phyloP scores from a whole-genome alignment of 2,888 invertebrate species.

The Choreutis nemorana region DNA sequence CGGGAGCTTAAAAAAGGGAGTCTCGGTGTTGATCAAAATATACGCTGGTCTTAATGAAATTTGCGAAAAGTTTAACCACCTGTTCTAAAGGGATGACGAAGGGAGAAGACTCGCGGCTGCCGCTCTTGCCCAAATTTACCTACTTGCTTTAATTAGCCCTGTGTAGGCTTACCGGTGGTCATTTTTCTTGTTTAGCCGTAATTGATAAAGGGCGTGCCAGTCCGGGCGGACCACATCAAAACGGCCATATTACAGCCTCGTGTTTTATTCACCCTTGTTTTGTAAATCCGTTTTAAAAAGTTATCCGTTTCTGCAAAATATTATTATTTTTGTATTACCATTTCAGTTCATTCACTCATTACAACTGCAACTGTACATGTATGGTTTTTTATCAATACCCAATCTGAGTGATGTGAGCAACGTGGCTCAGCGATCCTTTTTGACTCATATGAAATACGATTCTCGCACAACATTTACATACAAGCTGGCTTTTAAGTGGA shows the following conservation, averaged over 20 bases:
- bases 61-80: conserved; percentile 51
- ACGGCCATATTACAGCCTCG: conserved; percentile 20
- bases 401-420: too few species aligned
- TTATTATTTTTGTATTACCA: too few species aligned
- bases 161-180: conserved; percentile 51
- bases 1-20: conserved; percentile 24
- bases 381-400: too few species aligned
- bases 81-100: conserved; percentile 29
- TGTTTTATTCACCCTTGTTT: conserved; percentile 14
- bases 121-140: conserved; percentile 45
- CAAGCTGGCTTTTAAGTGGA: conserved; percentile 52
- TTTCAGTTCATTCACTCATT: too few species aligned
- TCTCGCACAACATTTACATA: conserved; percentile 29
- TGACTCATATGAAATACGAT: not conserved
- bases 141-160: conserved; percentile 60
- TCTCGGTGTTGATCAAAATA: conserved; percentile 42
- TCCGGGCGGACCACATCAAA: conserved; percentile 28
- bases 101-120: conserved; percentile 22
- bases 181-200: conserved; percentile 63
- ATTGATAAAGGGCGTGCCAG: conserved; percentile 50
- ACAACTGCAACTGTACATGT: too few species aligned
- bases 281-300: too few species aligned
- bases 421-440: too few species aligned
- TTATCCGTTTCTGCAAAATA: too few species aligned
- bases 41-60: conserved; percentile 43